Base-by-base conservation (phyloP, 2,888 invertebrate genomes). In the Limnephilus lunatus region DNA sequence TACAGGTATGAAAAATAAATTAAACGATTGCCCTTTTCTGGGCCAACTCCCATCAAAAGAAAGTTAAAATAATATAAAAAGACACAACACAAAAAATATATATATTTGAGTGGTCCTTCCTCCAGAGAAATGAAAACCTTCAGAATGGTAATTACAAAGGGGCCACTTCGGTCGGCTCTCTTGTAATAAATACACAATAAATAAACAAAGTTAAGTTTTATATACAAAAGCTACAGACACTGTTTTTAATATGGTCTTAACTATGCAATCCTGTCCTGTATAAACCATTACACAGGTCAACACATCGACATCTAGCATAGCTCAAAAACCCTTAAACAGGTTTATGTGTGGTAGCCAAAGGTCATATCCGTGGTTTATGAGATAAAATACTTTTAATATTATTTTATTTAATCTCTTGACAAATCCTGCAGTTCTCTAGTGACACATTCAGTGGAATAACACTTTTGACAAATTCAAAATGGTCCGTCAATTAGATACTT, bases 221-320 rank as follows among this genome's bases (percentile, higher is more conserved):
- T 89, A 89, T 89, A 89, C 88, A 89, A 89, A 89, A 89, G 88
- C 88, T 89, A 89, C 88, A 89, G n/a, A 89, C 88, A 89, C 39
- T 89, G 44, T 44, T 39, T 39, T 82, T 25, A 35, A 35, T 32
- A 35, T 25, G 83, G 25, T 83, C 83, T 19, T 35, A 83, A 35
- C 83, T 25, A 83, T 32, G 32, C n/a, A 68, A n/a, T 68, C 7
- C 25, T 68, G 68, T 68, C 68, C 25, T 68, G 9, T 7, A n/a
- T 68, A 68, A 68, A 25, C 68, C 25, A 68, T 68, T 68, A 68
- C 68, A 25, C 68, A 68, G 68, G 68, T 68, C 68, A 68, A 68
- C 19, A 68, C 25, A 19, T 53, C 53, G 19, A 53, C 53, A 68
- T 68, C 68, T 68, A 68, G n/a, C 68, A 68, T 68, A 68, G 68